A percentile compares a stretch with the other conserved stretches of the same genome.
Conservation (phyloP, 2,888 invertebrate species). For the Ochlodes sylvanus region DNA sequence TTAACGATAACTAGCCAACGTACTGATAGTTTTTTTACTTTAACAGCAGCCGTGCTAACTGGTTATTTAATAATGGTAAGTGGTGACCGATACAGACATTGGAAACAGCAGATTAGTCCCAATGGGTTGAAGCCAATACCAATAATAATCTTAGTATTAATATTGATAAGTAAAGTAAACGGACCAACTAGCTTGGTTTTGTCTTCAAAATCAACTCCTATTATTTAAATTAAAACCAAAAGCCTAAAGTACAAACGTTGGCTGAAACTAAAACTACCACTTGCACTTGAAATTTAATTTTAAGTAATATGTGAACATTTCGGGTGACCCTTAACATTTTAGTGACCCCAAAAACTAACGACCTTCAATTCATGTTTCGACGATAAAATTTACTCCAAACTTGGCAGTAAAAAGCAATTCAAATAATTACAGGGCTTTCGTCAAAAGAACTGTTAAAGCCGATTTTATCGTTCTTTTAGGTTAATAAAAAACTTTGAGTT, state of each 20-base stretch:
- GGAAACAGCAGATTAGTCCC: no score
- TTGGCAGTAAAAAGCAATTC: slow-evolving; percentile 38
- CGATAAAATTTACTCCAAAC: slow-evolving; percentile 31
- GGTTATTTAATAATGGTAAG: no score
- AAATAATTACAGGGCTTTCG: slow-evolving; percentile 34
- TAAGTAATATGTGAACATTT: slow-evolving; percentile 18
- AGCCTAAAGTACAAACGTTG: neutral
- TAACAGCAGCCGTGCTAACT: no score
- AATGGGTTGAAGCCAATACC: no score
- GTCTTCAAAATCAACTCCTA: no score
- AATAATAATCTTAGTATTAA: no score
- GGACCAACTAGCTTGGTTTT: no score
- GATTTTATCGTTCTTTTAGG: slow-evolving; percentile 29
- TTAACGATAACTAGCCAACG: no score
- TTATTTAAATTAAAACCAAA: neutral
- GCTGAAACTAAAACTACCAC: neutral
- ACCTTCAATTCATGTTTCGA: slow-evolving; percentile 30
- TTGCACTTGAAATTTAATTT: slow-evolving; percentile 15
- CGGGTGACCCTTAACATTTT: slow-evolving; percentile 25
- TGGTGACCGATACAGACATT: no score
- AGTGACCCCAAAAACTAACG: slow-evolving; percentile 35
- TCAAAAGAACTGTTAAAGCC: slow-evolving; percentile 24
- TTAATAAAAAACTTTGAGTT: slow-evolving; percentile 24
- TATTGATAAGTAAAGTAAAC: no score
- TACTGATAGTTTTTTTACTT: no score